phyloP scores from a whole-genome alignment of 2,888 invertebrate genomes.

The Agonopterix subpropinquella region DNA sequence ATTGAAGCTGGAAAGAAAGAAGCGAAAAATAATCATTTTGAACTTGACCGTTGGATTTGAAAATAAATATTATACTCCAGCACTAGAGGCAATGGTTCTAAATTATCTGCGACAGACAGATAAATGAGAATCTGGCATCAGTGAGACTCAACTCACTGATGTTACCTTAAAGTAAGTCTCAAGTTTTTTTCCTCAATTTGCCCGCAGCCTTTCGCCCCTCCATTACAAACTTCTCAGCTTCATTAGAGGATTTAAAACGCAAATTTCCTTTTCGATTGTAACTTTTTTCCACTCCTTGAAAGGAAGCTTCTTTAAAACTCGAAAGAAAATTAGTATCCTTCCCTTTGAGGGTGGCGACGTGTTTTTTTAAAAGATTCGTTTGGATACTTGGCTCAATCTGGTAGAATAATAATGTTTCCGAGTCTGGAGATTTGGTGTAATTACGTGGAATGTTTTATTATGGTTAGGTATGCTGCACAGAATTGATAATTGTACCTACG shows the following conservation, averaged over 20 bases:
- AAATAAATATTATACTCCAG: too few species aligned
- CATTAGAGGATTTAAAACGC: slow-evolving; percentile 76
- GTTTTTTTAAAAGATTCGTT: slow-evolving; percentile 65
- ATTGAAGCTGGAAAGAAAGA: too few species aligned
- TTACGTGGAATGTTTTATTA: background rate
- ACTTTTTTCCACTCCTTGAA: slow-evolving; percentile 73
- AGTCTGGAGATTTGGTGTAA: slow-evolving; percentile 16
- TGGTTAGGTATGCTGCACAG: background rate
- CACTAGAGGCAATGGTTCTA: too few species aligned
- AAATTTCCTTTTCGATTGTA: slow-evolving; percentile 76
- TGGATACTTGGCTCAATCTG: slow-evolving; percentile 60
- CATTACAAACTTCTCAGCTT: slow-evolving; percentile 74
- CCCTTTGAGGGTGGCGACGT: slow-evolving; percentile 65
- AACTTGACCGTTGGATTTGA: too few species aligned
- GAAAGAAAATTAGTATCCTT: slow-evolving; percentile 72
- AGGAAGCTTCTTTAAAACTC: slow-evolving; percentile 71
- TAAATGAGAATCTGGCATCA: too few species aligned
- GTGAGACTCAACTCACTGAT: too few species aligned
- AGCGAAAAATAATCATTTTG: too few species aligned
- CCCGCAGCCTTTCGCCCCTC: slow-evolving; percentile 70
- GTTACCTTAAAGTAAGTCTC: slow-evolving; percentile 12
- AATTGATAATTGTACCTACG: too few species aligned
- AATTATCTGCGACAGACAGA: too few species aligned
- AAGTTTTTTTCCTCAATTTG: slow-evolving; percentile 65
- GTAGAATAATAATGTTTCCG: slow-evolving; percentile 59